Base-by-base conservation (phyloP, 2,888 invertebrate species). In the Heliconius hortense region DNA sequence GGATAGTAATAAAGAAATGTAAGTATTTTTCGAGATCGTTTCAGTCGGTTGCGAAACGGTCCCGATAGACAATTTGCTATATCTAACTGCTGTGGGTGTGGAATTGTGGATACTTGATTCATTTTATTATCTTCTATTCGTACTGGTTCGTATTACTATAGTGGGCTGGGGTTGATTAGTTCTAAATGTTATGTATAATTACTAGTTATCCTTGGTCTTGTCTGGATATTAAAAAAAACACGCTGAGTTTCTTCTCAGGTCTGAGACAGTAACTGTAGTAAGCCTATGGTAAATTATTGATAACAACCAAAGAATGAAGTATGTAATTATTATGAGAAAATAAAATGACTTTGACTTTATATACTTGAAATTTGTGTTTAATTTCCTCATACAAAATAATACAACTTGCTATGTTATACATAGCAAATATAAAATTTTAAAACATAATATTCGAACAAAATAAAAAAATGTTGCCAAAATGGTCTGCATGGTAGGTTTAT, bases 51-150 rank as follows among this genome's bases (percentile, higher is more conserved):
- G 13, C n/a, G n/a, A 31, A 69, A n/a, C 53, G 69, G 31, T 69
- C 69, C 69, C 69, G 31, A 69, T 69, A 69, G 69, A 69, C 69
- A 69, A 31, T 69, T 69, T 31, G 56, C 69, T 69, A 69, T 56
- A 48, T 31, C 68, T 53, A 69, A 69, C 69, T 53, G 13, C 69
- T 4, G 56, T 11, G 56, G 56, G 56, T 56, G 69, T 69, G 43
- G 24, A 67, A 24, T 53, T 43, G 43, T 67, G 69, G 69, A 53
- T 56, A 53, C 53, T 69, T 69, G 69, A 69, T 69, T 69, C 31
- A 69, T 69, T 69, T 69, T 69, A 69, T 69, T 53, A 56, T n/a
- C 31, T n/a, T 13, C 53, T 53, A 56, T 69, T 56, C 13, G 53
- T 69, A 53, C 31, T 31, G 53, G 53, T 53, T 69, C 13, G 31